phyloP scores from a whole-genome alignment of 2,113 vertebrate species.

The Himantopus leucocephalus region DNA sequence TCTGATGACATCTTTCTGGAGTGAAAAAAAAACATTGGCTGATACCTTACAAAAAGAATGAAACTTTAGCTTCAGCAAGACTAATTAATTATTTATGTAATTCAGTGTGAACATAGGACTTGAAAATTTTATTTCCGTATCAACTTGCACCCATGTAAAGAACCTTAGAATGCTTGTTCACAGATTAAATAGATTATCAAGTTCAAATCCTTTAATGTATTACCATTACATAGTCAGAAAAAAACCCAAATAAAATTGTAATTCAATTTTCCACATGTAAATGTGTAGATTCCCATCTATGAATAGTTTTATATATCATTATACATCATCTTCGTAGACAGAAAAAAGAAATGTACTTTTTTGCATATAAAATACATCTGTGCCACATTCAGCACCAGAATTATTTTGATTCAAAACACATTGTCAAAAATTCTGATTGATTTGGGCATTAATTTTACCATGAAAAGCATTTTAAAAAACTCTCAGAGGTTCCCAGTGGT shows the following conservation, averaged over 20 bases:
- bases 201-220: background rate
- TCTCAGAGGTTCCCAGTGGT: background rate
- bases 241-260: background rate
- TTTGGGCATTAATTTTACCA: background rate
- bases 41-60: slow-evolving; percentile 39
- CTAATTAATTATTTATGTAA: slow-evolving; percentile 49
- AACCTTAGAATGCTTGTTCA: background rate
- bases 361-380: background rate
- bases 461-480: background rate
- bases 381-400: background rate
- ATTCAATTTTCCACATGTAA: background rate
- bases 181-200: background rate
- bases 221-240: background rate
- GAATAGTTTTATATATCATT: background rate
- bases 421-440: background rate
- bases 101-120: slow-evolving; percentile 1
- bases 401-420: background rate
- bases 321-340: accelerated
- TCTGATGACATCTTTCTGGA: slow-evolving; percentile 15
- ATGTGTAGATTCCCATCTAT: background rate
- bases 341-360: background rate
- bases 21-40: background rate
- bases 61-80: slow-evolving; percentile 22
- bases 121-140: slow-evolving; percentile 27
- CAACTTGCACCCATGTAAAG: slow-evolving; percentile 29